Conservation (phyloP, 2,113 vertebrate species). For the Alethe castanea region DNA sequence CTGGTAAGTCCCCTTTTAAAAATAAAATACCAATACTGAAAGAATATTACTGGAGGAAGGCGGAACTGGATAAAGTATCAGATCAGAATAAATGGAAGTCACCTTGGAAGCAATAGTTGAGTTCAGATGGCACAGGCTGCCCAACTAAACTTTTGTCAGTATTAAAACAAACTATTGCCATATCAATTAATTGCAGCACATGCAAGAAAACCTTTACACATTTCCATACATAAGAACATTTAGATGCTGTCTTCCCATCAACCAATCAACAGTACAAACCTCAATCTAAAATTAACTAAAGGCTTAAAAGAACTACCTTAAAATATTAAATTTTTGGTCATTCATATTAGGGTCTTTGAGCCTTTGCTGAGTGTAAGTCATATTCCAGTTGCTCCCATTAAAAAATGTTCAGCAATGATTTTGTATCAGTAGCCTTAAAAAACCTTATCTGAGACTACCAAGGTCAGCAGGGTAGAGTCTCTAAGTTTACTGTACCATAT, state of each 20-base stretch:
- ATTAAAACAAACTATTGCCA: background rate
- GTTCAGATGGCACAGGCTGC: background rate
- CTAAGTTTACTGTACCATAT: fast-evolving
- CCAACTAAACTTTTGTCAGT: background rate
- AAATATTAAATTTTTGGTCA: background rate
- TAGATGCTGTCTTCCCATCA: background rate
- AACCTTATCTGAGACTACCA: fast-evolving
- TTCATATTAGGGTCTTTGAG: background rate
- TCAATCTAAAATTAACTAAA: background rate
- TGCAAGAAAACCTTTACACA: background rate
- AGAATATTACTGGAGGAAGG: background rate
- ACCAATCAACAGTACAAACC: fast-evolving
- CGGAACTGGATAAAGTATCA: fast-evolving
- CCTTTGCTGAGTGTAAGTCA: background rate
- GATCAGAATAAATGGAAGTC: background rate
- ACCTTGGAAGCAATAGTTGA: fast-evolving
- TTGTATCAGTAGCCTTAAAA: background rate
- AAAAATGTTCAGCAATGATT: background rate
- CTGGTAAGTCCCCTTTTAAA: background rate
- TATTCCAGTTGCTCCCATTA: background rate
- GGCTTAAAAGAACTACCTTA: background rate
- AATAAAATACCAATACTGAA: background rate
- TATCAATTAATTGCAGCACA: background rate
- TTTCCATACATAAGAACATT: background rate
- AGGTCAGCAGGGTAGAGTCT: too few relatives aligned